Conservation (phyloP, 2,797 vertebrate species). For the Onychomys torridus region DNA sequence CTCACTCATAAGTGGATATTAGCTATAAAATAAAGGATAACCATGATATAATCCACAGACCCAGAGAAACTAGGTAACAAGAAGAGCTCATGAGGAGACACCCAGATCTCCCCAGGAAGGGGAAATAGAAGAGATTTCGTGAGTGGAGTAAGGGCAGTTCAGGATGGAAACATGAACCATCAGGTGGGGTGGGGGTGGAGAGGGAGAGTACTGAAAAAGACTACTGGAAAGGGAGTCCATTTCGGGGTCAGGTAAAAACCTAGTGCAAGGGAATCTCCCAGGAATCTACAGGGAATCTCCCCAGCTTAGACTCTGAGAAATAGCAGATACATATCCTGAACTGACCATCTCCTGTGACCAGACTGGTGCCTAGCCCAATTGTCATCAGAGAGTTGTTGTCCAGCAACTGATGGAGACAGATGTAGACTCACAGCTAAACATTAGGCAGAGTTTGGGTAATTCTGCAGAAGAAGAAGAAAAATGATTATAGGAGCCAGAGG, state of each 20-base stretch:
- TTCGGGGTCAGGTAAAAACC: background rate
- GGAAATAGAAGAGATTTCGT: background rate
- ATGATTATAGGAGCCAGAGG: background rate
- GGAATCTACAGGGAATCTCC: background rate
- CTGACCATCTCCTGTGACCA: background rate
- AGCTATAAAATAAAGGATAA: background rate
- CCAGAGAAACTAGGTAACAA: background rate
- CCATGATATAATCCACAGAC: background rate
- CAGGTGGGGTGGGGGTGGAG: accelerated
- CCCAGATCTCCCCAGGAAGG: background rate
- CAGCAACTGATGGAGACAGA: background rate
- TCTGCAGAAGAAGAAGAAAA: background rate
- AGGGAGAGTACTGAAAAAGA: background rate
- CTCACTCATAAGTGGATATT: background rate
- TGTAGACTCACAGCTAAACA: background rate
- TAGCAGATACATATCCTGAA: background rate
- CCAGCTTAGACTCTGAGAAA: background rate
- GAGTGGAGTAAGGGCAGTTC: background rate
- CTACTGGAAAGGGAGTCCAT: background rate
- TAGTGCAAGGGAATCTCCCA: background rate
- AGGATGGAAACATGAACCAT: background rate
- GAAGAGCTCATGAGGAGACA: background rate
- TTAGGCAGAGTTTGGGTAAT: background rate
- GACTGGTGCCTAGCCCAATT: background rate
- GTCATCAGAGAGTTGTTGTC: background rate